Evolutionary conservation across 2,888 invertebrate species (phyloP).

Genomic region (Rutpela maculata): DNA sequence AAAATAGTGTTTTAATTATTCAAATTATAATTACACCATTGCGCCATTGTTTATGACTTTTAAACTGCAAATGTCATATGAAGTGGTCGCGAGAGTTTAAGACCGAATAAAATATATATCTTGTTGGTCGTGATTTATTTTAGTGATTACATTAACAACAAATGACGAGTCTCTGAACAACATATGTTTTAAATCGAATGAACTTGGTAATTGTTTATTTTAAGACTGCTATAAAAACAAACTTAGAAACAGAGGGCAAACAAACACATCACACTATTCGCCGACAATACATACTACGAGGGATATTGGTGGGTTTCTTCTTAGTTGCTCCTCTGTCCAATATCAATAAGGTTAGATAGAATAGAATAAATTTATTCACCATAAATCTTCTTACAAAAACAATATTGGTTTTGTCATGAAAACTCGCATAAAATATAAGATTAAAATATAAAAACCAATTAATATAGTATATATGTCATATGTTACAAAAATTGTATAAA

Average conservation of each 20-base stretch:
- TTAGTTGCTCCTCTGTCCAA: too few species aligned
- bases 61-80: not conserved
- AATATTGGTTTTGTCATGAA: too few species aligned
- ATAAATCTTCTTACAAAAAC: too few species aligned
- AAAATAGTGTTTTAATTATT: not conserved
- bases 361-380: too few species aligned
- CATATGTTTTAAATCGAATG: conserved; percentile 27
- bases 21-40: not conserved
- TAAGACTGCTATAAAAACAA: conserved; percentile 23
- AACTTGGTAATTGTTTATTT: conserved; percentile 25
- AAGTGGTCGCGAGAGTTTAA: not conserved
- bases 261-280: conserved; percentile 23
- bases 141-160: conserved; percentile 22
- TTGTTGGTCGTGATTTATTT: not conserved
- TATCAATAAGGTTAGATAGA: too few species aligned
- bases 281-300: not conserved
- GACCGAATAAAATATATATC: conserved; percentile 2
- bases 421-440: too few species aligned
- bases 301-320: not conserved
- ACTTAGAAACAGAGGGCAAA: conserved; percentile 4
- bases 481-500: too few species aligned
- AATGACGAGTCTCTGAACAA: conserved; percentile 23
- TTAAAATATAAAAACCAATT: too few species aligned
- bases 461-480: too few species aligned
- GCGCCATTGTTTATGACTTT: not conserved